Percentiles rank a stretch among this genome's conserved stretches.
phyloP scores from a whole-genome alignment of 2,888 invertebrate genomes.

The Trachelus iudaicus region DNA sequence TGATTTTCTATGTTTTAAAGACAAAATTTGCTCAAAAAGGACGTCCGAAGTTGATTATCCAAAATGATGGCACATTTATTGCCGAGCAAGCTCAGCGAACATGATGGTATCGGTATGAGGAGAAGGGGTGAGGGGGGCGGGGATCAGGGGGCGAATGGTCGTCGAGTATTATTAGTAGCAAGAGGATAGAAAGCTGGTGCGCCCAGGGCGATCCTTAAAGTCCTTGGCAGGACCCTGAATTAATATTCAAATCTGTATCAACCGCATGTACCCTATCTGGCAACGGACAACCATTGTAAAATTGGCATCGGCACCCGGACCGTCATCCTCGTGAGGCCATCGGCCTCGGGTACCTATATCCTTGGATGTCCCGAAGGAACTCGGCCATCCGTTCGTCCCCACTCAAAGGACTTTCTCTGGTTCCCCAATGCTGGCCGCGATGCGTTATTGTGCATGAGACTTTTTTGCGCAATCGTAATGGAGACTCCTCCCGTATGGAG shows the following conservation, averaged over 20 bases:
- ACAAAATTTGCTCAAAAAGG: background rate
- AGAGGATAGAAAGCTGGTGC: background rate
- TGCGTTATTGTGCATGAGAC: slow-evolving; percentile 39
- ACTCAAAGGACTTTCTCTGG: background rate
- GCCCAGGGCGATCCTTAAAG: slow-evolving; percentile 18
- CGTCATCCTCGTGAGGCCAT: slow-evolving; percentile 5
- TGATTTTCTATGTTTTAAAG: background rate
- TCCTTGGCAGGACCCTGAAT: slow-evolving; percentile 44
- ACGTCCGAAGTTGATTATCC: background rate
- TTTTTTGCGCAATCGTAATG: slow-evolving; percentile 10
- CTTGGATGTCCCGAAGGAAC: slow-evolving; percentile 12
- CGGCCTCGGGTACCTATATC: slow-evolving; percentile 9
- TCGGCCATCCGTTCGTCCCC: slow-evolving; percentile 7
- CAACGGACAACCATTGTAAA: slow-evolving; percentile 23
- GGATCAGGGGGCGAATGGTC: background rate
- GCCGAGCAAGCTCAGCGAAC: background rate
- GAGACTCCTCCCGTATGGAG: background rate
- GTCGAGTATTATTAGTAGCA: background rate
- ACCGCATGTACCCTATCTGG: slow-evolving; percentile 28
- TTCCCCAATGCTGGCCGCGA: slow-evolving; percentile 11
- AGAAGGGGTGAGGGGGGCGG: background rate
- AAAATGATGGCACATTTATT: background rate
- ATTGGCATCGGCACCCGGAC: background rate
- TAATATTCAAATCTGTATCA: slow-evolving; percentile 62
- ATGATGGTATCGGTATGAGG: background rate